phyloP scores from a whole-genome alignment of 2,113 vertebrate species.

The Chaetops frenatus region DNA sequence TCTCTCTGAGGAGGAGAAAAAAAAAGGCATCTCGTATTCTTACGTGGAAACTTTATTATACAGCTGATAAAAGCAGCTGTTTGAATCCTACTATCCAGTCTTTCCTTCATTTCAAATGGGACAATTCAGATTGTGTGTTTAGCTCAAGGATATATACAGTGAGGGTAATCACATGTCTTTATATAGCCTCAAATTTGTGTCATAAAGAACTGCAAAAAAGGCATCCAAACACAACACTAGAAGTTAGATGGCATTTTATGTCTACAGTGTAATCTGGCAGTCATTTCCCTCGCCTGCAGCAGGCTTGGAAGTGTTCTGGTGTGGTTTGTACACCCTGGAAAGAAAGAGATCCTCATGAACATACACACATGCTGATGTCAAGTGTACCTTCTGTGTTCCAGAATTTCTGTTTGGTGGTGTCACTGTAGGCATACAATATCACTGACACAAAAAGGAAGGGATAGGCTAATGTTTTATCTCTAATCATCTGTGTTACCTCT shows the following conservation, averaged over 20 bases:
- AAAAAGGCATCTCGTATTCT: background rate
- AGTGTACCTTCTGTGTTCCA: background rate
- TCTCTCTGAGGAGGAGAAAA: background rate
- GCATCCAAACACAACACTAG: background rate
- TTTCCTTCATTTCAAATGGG: background rate
- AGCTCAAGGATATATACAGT: constrained; percentile 28
- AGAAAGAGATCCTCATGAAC: background rate
- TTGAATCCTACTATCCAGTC: background rate
- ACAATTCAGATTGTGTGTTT: constrained; percentile 8
- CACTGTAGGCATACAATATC: background rate
- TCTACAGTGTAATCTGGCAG: background rate
- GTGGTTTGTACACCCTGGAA: background rate
- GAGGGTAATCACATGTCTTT: constrained; percentile 31
- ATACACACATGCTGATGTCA: background rate
- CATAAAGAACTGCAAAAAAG: constrained; percentile 39
- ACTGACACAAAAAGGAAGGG: background rate
- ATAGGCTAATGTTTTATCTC: background rate
- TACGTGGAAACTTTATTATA: background rate
- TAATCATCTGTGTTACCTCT: background rate
- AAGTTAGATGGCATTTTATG: constrained; percentile 19
- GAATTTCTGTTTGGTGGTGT: background rate
- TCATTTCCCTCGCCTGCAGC: background rate
- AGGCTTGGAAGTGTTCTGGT: background rate
- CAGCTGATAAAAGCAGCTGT: constrained; percentile 30
- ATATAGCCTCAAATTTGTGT: constrained; percentile 24